Base-by-base conservation (phyloP, 2,888 invertebrate species). In the Opisthograptis luteolata region DNA sequence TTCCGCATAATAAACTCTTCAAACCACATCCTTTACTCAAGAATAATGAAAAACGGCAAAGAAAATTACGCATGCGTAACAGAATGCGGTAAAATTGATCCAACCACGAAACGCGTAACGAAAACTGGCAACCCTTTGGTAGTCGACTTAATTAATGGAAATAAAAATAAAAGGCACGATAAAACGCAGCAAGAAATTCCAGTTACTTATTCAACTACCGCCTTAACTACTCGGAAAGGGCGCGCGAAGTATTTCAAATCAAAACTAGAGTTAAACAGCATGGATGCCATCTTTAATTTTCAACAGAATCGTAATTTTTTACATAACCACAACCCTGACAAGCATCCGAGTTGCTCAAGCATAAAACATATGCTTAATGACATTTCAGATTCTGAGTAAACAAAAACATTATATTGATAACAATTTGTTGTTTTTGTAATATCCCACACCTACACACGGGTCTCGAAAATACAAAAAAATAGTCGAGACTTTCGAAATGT, bases 11-110 rank as follows among this genome's bases (percentile, higher is more conserved):
- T 81, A 8, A 81, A 84, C 44, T 55, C 70, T 0, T 67, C 68
- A 3, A 76, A 80, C 31, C 55, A 73, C 9, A 68, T 86, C 0
- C 70, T 82, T 10, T 85, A 79, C 32, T 85, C 86, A n/a, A 70
- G 73, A 68, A 60, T 86, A 2, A 85, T 87, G 87, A 77, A 69
- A 64, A 53, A 45, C 1, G 68, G 61, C 7, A 65, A 65, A 0
- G 68, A 45, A 1, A 83, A 75, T 27, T 86, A 75, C 32, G 67
- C 69, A 0, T 86, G 84, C 24, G 31, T 68, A 0, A 59, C 68
- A 0, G 58, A 79, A n/a, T 84, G 85, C 35, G 85, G 84, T 0
- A 43, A 25, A 3, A 61, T 70, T 0, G 64, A 83, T 17, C 64
- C 63, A 0, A 41, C 49, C 0, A 69, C 69, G 0, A 72, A 59